Evolutionary conservation across 1,140 invertebrate genomes (phyloP), one percentile per base, ranked within the genome.

Genomic region (Drosophila punjabiensis): DNA sequence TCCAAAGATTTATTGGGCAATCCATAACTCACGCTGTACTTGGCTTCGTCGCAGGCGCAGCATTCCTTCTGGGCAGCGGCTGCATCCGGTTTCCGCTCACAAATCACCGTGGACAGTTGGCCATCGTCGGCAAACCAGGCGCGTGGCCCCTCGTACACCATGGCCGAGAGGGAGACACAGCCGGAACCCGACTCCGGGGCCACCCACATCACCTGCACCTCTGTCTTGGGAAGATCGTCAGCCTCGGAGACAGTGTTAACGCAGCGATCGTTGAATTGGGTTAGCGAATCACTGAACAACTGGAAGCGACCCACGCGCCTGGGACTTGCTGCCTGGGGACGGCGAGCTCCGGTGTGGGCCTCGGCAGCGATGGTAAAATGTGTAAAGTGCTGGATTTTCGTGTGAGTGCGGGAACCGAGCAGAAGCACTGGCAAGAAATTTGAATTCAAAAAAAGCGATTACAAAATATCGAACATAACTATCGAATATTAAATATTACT

Each of bases 61-160:
- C 98, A 99, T 48, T 94, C 94, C 20, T 94, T 93, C 48, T 95
- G 94, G 16, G 95, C 93, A 35, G 95, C 94, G 7, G 94, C 92
- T 0, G 93, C 82, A 65, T 80, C 82, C 0, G 83, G 66, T 60
- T 88, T 91, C 30, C 93, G 93, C 92, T 98, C 97, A 92, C 98
- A 99, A 41, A 99, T 94, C 53, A 96, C 96, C 84, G 95, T 95
- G 1, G 96, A 97, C 9, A 99, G 94, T 43, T 95, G 95, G 0
- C 97, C 98, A 79, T 99, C 98, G 82, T 99, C 98, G 28, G 97
- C 97, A 92, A 96, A 99, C 98, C 98, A 99, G 9, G 95, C 94
- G 37, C 95, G 95, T 13, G 95, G 94, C 78, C 96, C 95, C 92
- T 99, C 97, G 77, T 98, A 96, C 1, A 99, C 96, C 94, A 98